Conservation (phyloP, 1,140 invertebrate genomes). For the Papilio polytes region DNA sequence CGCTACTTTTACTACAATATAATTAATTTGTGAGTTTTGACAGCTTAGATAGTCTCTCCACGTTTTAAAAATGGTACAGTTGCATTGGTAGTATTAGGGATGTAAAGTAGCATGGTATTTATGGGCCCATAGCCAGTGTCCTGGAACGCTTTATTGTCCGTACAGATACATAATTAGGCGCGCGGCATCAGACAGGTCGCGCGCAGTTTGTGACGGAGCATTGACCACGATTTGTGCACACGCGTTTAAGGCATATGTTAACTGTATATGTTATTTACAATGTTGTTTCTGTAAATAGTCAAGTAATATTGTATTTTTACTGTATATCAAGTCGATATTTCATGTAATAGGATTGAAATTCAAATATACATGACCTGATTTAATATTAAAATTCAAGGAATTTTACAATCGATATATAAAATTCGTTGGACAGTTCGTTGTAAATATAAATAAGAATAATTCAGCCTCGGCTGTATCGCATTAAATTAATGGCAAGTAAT, state of each 20-base stretch:
- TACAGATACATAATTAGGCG: slow-evolving; percentile 37
- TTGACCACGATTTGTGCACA: slow-evolving; percentile 51
- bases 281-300: too few species aligned
- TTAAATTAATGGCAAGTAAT: slow-evolving; percentile 14
- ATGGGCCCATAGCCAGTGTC: neutral
- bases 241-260: slow-evolving; percentile 23
- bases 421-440: neutral
- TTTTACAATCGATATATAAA: neutral
- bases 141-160: slow-evolving; percentile 5
- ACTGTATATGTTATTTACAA: neutral
- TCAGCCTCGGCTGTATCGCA: neutral
- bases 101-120: slow-evolving; percentile 15
- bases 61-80: too few species aligned
- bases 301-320: too few species aligned
- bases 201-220: slow-evolving; percentile 48
- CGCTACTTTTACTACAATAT: too few species aligned
- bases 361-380: too few species aligned
- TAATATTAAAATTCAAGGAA: too few species aligned
- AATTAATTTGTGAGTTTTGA: too few species aligned
- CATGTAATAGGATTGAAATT: too few species aligned
- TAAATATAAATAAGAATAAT: neutral
- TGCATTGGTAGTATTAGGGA: neutral
- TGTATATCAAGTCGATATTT: too few species aligned
- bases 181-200: slow-evolving; percentile 46
- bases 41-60: too few species aligned